Evolutionary conservation across 1,140 invertebrate genomes (phyloP), one percentile per base, ranked within the genome.

Genomic region (Drosophila nasuta): DNA sequence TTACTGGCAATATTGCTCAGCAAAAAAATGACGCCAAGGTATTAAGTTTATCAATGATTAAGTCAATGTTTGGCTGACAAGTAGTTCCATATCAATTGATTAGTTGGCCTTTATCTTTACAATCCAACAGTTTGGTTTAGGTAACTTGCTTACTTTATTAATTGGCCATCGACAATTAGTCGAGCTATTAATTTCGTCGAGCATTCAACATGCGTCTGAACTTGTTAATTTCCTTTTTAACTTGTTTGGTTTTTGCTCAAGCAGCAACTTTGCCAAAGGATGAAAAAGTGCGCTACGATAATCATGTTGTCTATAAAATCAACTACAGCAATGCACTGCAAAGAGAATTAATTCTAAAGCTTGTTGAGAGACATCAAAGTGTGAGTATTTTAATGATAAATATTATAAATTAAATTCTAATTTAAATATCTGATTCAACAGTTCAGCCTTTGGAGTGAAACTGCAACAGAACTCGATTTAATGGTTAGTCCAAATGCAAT

Each of bases 401-500:
- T 8, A 17, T 41, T 57, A 13, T 1, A 6, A 45, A 30, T 51
- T 38, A 7, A 20, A 15, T 46, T n/a, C 1, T n/a, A 33, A 10
- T 2, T 4, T 17, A 10, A 56, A 38, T 35, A 4, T 57, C 7
- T 13, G n/a, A 0, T 8, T 62, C 38, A 33, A 0, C 51, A 91
- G 89, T 91, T 81, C 1, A 49, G 48, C 13, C 2, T 91, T 0
- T 91, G 89, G 89, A 64, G 73, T 3, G 75, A 82, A 5, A 43
- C 65, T 6, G 56, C 56, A 5, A 20, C 67, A 45, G 82, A 87
- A 13, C 7, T 89, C 5, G 60, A 83, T 49, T 5, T 91, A 6
- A 86, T 91, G 89, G 62, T 91, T 2, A 70, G 56, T 45, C 85
- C 89, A 15, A 38, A 30, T 5, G 78, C 62, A 0, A 11, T 72